Conservation (phyloP, 2,797 vertebrate species). For the Sebastes flavidus region DNA sequence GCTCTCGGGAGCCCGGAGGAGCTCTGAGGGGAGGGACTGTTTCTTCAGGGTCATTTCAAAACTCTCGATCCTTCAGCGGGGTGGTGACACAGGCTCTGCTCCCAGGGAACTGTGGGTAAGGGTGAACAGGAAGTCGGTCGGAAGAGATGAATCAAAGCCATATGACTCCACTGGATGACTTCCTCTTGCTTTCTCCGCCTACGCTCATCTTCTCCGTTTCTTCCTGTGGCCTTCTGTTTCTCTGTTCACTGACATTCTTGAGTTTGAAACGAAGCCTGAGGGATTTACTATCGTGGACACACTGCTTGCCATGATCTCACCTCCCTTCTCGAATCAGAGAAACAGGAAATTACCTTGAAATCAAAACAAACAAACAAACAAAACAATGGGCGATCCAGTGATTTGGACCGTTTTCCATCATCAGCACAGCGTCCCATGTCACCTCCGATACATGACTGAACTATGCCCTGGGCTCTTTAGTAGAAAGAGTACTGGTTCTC, state of each 20-base stretch:
- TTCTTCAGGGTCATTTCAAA: constrained; percentile 62
- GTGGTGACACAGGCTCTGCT: constrained; percentile 58
- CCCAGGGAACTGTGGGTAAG: constrained; percentile 59
- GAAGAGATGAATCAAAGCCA: constrained; percentile 73
- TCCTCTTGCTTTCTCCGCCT: constrained; percentile 49
- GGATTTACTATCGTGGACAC: constrained; percentile 13
- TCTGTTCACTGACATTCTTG: constrained; percentile 1
- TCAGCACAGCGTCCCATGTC: constrained; percentile 12
- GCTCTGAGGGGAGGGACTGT: constrained; percentile 43
- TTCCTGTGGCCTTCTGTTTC: neutral
- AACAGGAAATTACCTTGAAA: constrained; percentile 57
- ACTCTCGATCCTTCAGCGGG: constrained; percentile 49
- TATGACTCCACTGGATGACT: constrained; percentile 62
- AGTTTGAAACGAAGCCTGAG: constrained; percentile 23
- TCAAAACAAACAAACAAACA: constrained; percentile 50
- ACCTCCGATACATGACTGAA: neutral
- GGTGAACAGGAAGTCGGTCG: constrained; percentile 72
- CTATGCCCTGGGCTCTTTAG: constrained; percentile 71
- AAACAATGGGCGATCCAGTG: constrained; percentile 35
- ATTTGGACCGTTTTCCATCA: constrained; percentile 37
- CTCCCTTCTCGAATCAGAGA: constrained; percentile 31
- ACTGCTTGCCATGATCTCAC: constrained; percentile 4
- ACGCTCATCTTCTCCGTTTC: constrained; percentile 1
- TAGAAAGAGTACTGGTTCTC: constrained; percentile 99
- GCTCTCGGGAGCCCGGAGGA: constrained; percentile 40